Base-by-base conservation (phyloP, 2,797 vertebrate genomes). In the Onychomys torridus region DNA sequence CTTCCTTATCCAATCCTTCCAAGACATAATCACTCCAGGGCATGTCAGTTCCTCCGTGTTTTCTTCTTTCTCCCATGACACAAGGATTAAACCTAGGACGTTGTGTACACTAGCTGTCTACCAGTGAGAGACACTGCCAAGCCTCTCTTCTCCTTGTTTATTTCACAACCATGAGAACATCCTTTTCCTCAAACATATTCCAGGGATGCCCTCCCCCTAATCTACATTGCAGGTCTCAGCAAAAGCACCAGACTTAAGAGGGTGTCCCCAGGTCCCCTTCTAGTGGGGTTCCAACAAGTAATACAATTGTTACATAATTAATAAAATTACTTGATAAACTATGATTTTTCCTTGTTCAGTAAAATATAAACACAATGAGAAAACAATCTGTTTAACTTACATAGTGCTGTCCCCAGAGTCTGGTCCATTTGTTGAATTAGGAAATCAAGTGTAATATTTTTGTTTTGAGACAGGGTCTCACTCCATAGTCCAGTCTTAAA, bases 301-400 rank as follows among this genome's bases (percentile, higher is more conserved):
- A 91, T 19, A 69, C 16, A 49, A 69, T 61, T 17, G 77, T 71
- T 65, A 86, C 11, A 40, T 61, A 89, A 52, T 57, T 29, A 73
- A 43, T 75, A 71, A 87, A 71, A 75, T 88, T 46, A 63, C 27
- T 63, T 84, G 17, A 63, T 69, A 93, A 91, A 43, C 71, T 57
- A 40, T 57, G 4, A 57, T 55, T 59, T 94, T 91, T 76, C 63
- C 86, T 92, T n/a, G 46, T 57, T 76, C n/a, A 73, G n/a, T 87
- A 92, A 95, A 91, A 85, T 88, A 29, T 43, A 93, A 89, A 84
- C 40, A 67, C 14, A n/a, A 32, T 13, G 12, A 92, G 52, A 52
- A 27, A n/a, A 90, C 82, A 85, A 25, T 10, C 37, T 12, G 37
- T 81, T 25, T 75, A 37, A 25, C 4, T 57, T 73, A 71, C 46